These are phyloP conservation scores for Parelbella ahira DNA, from an alignment of 2,888 invertebrate genomes.

Conservation along the genomic window DNA sequence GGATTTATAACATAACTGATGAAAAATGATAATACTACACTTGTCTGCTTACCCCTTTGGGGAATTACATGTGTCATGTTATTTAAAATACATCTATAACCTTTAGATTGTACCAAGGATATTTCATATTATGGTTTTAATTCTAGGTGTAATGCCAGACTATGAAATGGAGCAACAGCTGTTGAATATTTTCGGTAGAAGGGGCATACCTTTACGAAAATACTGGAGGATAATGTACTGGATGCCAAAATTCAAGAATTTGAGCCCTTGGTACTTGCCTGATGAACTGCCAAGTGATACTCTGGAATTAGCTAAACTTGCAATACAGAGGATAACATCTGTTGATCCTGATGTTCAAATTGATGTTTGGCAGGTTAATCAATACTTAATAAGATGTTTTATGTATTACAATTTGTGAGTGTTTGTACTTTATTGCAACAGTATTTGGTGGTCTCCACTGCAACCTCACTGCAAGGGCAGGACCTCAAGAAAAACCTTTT, in stretches of 20 bases:
- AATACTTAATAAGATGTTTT: too few relatives aligned
- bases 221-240: conserved; percentile 92
- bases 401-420: too few relatives aligned
- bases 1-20: too few relatives aligned
- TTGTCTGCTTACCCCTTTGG: too few relatives aligned
- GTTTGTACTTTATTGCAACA: too few relatives aligned
- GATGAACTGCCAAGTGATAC: conserved; percentile 88
- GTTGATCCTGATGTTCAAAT: conserved; percentile 88
- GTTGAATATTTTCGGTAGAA: conserved; percentile 89
- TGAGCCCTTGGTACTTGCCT: conserved; percentile 92
- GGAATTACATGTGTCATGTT: too few relatives aligned
- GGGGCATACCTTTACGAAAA: conserved; percentile 86
- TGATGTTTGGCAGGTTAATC: conserved; percentile 81
- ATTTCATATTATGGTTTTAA: neutral
- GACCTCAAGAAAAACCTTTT: too few relatives aligned
- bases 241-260: conserved; percentile 96
- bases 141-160: conserved; percentile 92
- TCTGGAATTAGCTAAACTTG: conserved; percentile 89
- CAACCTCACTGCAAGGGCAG: too few relatives aligned
- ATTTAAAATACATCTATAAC: too few relatives aligned
- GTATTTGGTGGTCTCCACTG: too few relatives aligned
- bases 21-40: too few relatives aligned
- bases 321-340: conserved; percentile 90
- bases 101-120: too few relatives aligned
- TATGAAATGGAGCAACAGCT: conserved; percentile 91